Conservation (phyloP, 2,797 vertebrate species). For the Argya squamiceps region DNA sequence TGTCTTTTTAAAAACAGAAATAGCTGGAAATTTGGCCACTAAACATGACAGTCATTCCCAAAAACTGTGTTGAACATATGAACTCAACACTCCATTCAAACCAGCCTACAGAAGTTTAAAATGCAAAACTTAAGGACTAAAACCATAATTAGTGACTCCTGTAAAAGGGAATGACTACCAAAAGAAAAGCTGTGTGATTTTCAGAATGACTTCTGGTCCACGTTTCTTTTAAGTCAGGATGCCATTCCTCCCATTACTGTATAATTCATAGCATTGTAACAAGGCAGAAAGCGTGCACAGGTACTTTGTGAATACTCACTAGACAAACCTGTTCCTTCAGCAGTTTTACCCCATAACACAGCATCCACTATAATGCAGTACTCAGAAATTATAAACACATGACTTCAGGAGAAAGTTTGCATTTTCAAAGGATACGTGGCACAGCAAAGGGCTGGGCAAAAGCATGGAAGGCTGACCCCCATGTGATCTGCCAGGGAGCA, state of each 20-base stretch:
- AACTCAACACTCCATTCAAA: neutral
- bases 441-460: constrained; percentile 98
- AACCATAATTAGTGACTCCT: neutral
- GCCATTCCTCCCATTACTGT: neutral
- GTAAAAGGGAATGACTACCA: neutral
- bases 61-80: neutral
- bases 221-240: neutral
- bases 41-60: neutral
- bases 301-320: neutral
- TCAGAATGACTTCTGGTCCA: neutral
- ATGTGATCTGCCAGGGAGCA: constrained; percentile 98
- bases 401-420: neutral
- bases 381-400: neutral
- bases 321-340: neutral
- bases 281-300: neutral
- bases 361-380: neutral
- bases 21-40: neutral
- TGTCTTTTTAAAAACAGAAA: neutral
- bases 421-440: constrained; percentile 92
- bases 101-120: neutral
- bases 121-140: neutral
- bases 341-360: neutral
- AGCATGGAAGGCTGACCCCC: constrained; percentile 98
- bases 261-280: neutral
- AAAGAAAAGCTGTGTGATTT: neutral